Evolutionary conservation across 2,113 vertebrate genomes (phyloP), one percentile per base, ranked within the genome.

Genomic region (Plecotus auritus): DNA sequence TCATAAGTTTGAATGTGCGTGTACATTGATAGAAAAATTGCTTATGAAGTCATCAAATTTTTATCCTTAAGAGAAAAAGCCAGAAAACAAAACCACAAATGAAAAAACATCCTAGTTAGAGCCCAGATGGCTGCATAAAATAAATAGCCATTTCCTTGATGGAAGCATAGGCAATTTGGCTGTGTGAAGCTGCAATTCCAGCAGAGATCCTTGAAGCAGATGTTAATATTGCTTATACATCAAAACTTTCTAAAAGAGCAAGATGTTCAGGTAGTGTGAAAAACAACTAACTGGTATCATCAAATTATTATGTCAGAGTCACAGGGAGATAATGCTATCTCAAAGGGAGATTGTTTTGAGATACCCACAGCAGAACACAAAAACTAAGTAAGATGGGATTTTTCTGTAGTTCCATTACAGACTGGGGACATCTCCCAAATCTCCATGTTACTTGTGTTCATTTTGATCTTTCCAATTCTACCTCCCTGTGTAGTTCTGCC

Each of bases 81-180:
- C 64, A 96, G 72, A 97, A 98, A 98, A 98, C 96, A 98, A 98
- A 97, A 97, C 93, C 95, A 97, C 97, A 98, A 98, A 98, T 98
- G 98, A 98, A 97, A 98, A 98, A 98, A 98, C 98, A 98, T 96
- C 88, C 97, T 98, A 95, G 98, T 98, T 98, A 98, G 97, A 98
- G 97, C 97, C 98, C 98, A 99, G 98, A 99, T 99, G 98, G 98
- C 96, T 96, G 97, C 98, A 98, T 98, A 98, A 99, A 99, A 98
- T 98, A 98, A 99, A 99, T 98, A 98, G 98, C 98, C 95, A 10
- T 98, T 98, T 98, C 97, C 98, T 98, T 97, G 42, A 98, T 98
- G 98, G 98, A 98, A 98, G 96, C 98, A 95, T 86, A 98, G 97
- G 98, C 98, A 98, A 98, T 99, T 99, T 98, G 98, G 98, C 98